Evolutionary conservation across 2,797 vertebrate genomes (phyloP).

Genomic region (Lateolabrax maculatus): DNA sequence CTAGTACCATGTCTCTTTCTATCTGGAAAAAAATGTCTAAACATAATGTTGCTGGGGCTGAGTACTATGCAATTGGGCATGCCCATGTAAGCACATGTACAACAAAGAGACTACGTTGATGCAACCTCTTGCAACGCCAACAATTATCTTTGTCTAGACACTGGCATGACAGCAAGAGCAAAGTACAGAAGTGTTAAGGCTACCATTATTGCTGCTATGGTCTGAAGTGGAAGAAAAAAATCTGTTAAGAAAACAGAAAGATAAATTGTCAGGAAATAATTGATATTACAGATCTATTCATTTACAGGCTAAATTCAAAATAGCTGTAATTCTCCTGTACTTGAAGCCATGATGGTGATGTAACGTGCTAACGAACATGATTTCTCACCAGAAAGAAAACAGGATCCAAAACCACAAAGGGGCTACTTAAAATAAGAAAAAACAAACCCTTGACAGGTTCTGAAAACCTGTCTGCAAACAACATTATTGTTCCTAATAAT

Average conservation of each 20-base stretch:
- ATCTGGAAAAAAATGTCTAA: slow-evolving; percentile 9
- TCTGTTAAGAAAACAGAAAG: not conserved
- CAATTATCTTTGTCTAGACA: slow-evolving; percentile 60
- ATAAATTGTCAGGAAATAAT: not conserved
- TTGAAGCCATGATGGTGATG: not conserved
- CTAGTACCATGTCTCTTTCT: not conserved
- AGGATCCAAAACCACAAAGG: slow-evolving; percentile 16
- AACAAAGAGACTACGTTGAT: slow-evolving; percentile 54
- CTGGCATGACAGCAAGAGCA: slow-evolving; percentile 27
- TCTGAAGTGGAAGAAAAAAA: not conserved
- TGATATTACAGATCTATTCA: not conserved
- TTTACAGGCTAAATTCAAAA: not conserved
- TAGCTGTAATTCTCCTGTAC: not conserved
- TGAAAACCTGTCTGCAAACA: slow-evolving; percentile 10
- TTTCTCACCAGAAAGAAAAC: slow-evolving; percentile 19
- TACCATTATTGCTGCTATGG: not conserved
- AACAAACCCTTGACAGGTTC: slow-evolving; percentile 1
- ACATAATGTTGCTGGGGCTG: slow-evolving; percentile 3
- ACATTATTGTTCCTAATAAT: slow-evolving; percentile 4
- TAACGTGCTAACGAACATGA: slow-evolving; percentile 5
- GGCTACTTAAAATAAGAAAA: slow-evolving; percentile 1
- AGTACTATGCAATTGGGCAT: slow-evolving; percentile 5
- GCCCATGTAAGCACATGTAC: slow-evolving; percentile 7
- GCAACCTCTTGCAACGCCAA: slow-evolving; percentile 67
- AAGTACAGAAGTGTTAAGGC: slow-evolving; percentile 10